These are phyloP conservation scores for Harpalus rufipes DNA, from an alignment of 2,888 invertebrate genomes.

Conservation along the genomic window DNA sequence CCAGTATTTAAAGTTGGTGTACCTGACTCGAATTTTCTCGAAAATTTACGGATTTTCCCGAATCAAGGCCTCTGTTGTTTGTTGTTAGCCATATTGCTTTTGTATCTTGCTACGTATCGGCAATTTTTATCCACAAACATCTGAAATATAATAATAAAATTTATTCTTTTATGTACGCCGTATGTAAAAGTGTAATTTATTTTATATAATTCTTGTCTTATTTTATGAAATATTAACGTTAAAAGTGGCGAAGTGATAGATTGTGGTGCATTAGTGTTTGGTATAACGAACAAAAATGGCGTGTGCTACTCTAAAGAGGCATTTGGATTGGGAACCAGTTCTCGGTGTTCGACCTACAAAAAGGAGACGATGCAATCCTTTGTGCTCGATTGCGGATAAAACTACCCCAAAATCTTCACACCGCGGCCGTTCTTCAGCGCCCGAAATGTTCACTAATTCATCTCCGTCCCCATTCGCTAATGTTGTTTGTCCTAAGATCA, in stretches of 20 bases:
- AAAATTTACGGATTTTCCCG: slow-evolving; percentile 38
- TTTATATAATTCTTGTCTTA: slow-evolving; percentile 57
- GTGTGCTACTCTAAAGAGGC: slow-evolving; percentile 97
- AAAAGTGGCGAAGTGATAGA: slow-evolving; percentile 53
- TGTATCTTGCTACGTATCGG: slow-evolving; percentile 59
- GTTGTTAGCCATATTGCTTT: slow-evolving; percentile 67
- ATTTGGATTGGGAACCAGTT: slow-evolving; percentile 95
- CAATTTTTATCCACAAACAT: slow-evolving; percentile 63
- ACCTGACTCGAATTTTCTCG: slow-evolving; percentile 22
- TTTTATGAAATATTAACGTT: slow-evolving; percentile 50
- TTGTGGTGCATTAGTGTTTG: slow-evolving; percentile 62
- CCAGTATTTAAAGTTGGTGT: slow-evolving; percentile 1
- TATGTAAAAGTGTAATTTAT: slow-evolving; percentile 43
- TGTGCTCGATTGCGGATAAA: slow-evolving; percentile 83
- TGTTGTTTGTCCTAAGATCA: slow-evolving; percentile 89
- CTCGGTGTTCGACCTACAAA: slow-evolving; percentile 93
- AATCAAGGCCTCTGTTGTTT: slow-evolving; percentile 56
- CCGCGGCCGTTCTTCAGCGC: slow-evolving; percentile 68
- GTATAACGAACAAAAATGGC: slow-evolving; percentile 86
- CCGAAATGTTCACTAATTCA: slow-evolving; percentile 79
- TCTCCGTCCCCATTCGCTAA: slow-evolving; percentile 91
- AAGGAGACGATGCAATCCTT: slow-evolving; percentile 93
- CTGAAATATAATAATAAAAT: slow-evolving; percentile 41
- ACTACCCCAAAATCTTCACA: slow-evolving; percentile 74
- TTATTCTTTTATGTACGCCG: slow-evolving; percentile 50